Evolutionary conservation across 1,140 invertebrate genomes (phyloP), one percentile per base, ranked within the genome.

Genomic region (Dendroctonus valens): DNA sequence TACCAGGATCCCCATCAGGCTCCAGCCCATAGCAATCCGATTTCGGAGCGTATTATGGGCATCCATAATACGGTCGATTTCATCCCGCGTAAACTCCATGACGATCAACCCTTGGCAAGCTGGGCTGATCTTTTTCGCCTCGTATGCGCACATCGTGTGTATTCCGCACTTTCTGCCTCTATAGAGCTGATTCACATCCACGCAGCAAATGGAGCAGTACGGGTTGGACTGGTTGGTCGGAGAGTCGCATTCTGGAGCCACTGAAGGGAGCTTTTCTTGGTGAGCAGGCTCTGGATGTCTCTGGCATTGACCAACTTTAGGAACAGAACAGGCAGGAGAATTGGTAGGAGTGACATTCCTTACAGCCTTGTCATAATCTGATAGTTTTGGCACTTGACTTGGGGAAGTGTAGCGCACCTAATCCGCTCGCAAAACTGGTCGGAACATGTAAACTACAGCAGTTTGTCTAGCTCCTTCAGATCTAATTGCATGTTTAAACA

Each of bases 41-140:
- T 79, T 77, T 11, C 66, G 61, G 42, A 82, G 70, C 7, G 75
- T 69, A 73, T 86, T 86, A 70, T 83, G 82, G 60, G 75, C 70
- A 37, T 81, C 74, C 9, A 77, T 63, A 26, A 79, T 73, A 5
- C 55, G 59, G 15, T 70, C 60, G 53, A 75, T 75, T 65, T 79
- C 78, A 3, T 58, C 49, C 48, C 71, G 44, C 0, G 71, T 71
- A 54, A 79, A 72, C 12, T 59, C 42, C 1, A 76, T 73, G 2
- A 66, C 58, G 6, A 73, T 64, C 7, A 72, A 74, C 5, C 74
- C 75, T 12, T 67, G 68, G 39, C 76, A 76, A 12, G 69, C 64
- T n/a, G 74, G 58, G 5, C 74, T 69, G 6, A 65, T 50, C 41
- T 40, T 8, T 51, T 67, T 51, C 44, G 52, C 26, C 63, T 66